A percentile compares a stretch with the other conserved stretches of the same genome.
Conservation (phyloP, 2,797 vertebrate species). For the Gadopsis marmoratus region DNA sequence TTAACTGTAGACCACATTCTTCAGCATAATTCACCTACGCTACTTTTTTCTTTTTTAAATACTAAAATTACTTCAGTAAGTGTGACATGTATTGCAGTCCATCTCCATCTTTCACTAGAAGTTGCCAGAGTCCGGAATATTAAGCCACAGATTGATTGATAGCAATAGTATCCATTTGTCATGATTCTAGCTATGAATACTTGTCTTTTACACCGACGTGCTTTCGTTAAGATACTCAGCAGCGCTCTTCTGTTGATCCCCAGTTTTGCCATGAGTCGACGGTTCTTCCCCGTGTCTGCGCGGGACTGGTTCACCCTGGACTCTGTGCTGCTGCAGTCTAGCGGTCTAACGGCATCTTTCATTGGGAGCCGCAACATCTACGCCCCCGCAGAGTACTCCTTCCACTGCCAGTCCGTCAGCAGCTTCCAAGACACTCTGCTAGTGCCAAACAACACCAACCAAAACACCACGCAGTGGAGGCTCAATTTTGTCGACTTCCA, state of each 20-base stretch:
- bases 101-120: neutral
- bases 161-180: neutral
- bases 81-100: neutral
- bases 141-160: neutral
- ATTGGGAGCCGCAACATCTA: conserved; percentile 79
- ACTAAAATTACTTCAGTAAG: neutral
- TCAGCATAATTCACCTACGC: neutral
- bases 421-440: conserved; percentile 78
- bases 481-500: conserved; percentile 89
- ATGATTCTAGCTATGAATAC: neutral
- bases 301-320: conserved; percentile 88
- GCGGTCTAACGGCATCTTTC: conserved; percentile 60
- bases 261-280: conserved; percentile 85
- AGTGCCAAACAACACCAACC: conserved; percentile 21
- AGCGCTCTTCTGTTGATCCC: conserved; percentile 6
- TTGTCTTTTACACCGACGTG: neutral
- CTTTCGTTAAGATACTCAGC: neutral
- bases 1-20: neutral
- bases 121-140: neutral
- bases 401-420: conserved; percentile 86
- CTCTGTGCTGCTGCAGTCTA: conserved; percentile 77
- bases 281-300: conserved; percentile 85
- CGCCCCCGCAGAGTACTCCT: conserved; percentile 90
- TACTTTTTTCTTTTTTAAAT: neutral
- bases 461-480: conserved; percentile 71